These are phyloP conservation scores for Candidula unifasciata DNA, from an alignment of 2,888 invertebrate genomes.

Conservation along the genomic window DNA sequence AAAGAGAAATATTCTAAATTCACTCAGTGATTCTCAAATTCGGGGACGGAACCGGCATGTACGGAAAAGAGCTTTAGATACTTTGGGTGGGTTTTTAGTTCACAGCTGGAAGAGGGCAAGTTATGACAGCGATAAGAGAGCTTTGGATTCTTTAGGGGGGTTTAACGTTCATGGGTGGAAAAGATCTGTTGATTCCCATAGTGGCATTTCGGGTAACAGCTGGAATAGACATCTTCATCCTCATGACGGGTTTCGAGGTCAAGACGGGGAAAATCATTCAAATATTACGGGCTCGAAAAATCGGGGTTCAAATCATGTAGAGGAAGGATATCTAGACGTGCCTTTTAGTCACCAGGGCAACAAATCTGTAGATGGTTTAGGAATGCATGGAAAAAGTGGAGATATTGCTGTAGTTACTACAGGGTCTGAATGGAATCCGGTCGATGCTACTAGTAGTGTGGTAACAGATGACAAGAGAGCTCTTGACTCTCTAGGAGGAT, in stretches of 20 bases:
- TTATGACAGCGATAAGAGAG: background rate
- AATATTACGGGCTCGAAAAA: too few relatives aligned
- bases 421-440: background rate
- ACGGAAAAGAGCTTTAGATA: conserved; percentile 47
- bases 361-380: background rate
- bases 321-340: background rate
- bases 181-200: background rate
- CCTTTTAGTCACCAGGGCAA: background rate
- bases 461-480: conserved; percentile 19
- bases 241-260: conserved; percentile 2
- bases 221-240: background rate
- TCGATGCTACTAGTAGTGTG: too few relatives aligned
- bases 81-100: conserved; percentile 51
- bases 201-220: background rate
- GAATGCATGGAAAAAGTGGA: background rate
- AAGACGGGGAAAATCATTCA: background rate
- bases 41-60: conserved; percentile 35
- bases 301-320: background rate
- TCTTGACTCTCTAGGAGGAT: conserved; percentile 39
- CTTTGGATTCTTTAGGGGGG: conserved; percentile 28
- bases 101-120: conserved; percentile 51
- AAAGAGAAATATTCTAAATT: conserved; percentile 26
- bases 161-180: conserved; percentile 41
- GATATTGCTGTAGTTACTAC: background rate
- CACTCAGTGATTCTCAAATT: conserved; percentile 26